These are phyloP conservation scores for Oenanthe oenanthe DNA, from an alignment of 2,113 vertebrate species.

Conservation along the genomic window DNA sequence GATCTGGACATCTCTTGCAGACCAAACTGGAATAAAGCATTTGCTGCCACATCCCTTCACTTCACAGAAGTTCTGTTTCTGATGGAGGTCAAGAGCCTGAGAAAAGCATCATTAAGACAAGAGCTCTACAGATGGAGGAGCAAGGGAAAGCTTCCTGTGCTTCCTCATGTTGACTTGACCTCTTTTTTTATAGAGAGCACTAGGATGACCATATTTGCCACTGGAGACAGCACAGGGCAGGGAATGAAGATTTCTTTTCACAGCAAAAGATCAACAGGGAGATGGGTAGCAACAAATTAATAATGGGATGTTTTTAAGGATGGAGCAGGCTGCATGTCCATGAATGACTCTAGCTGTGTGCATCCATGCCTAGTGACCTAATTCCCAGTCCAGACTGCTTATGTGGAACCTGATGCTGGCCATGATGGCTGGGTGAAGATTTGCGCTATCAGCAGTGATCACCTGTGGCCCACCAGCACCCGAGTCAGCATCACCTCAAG, in stretches of 20 bases:
- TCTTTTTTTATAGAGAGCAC: neutral
- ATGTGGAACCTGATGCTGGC: neutral
- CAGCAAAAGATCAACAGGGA: neutral
- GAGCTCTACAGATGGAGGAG: neutral
- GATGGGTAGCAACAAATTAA: neutral
- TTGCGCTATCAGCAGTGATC: neutral
- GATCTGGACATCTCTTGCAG: neutral
- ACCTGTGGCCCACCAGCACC: neutral
- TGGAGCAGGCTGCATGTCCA: neutral
- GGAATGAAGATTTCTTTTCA: neutral
- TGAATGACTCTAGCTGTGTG: neutral
- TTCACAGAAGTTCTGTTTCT: neutral
- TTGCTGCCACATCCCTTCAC: neutral
- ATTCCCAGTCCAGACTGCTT: neutral
- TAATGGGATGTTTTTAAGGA: neutral
- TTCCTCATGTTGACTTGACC: neutral
- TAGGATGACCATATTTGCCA: neutral
- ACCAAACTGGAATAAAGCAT: neutral
- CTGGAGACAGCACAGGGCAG: rapidly evolving
- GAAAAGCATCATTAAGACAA: neutral
- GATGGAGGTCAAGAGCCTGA: neutral
- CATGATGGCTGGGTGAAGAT: neutral
- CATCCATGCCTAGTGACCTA: neutral
- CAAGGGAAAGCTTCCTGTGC: neutral
- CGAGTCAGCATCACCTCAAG: neutral